These are phyloP conservation scores for Sandelia bainsii DNA, from an alignment of 2,797 vertebrate species.

Conservation along the genomic window DNA sequence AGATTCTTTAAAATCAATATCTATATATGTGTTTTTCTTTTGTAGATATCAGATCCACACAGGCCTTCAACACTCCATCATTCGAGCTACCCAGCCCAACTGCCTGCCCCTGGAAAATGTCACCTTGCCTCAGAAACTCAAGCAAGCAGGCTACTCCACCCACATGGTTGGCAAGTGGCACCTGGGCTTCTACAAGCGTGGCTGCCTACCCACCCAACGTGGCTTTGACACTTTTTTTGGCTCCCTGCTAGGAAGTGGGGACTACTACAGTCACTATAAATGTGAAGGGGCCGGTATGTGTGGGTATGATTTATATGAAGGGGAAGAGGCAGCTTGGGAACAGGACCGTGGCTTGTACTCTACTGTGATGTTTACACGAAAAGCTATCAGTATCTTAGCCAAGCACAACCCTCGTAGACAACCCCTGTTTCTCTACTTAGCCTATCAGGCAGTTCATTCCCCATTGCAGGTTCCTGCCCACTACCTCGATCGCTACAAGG, in stretches of 20 bases:
- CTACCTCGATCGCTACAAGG: slow-evolving; percentile 93
- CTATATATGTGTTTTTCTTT: slow-evolving; percentile 31
- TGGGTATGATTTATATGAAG: slow-evolving; percentile 95
- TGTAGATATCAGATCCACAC: slow-evolving; percentile 98
- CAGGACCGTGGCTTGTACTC: slow-evolving; percentile 94
- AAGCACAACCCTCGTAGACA: slow-evolving; percentile 86
- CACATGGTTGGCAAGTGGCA: slow-evolving; percentile 99
- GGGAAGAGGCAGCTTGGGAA: slow-evolving; percentile 94
- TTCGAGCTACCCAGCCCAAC: slow-evolving; percentile 94
- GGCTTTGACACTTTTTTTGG: slow-evolving; percentile 98
- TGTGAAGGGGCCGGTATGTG: slow-evolving; percentile 95
- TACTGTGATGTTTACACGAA: slow-evolving; percentile 94
- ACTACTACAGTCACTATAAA: slow-evolving; percentile 98
- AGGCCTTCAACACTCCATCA: slow-evolving; percentile 97
- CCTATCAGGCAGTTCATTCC: slow-evolving; percentile 96
- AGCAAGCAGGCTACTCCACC: slow-evolving; percentile 92
- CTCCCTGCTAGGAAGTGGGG: slow-evolving; percentile 93
- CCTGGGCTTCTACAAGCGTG: slow-evolving; percentile 94
- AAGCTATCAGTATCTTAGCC: slow-evolving; percentile 90
- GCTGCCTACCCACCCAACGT: slow-evolving; percentile 94
- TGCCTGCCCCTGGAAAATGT: slow-evolving; percentile 94
- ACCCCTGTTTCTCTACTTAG: slow-evolving; percentile 94
- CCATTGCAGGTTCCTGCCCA: slow-evolving; percentile 93
- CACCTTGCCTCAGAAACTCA: slow-evolving; percentile 96
- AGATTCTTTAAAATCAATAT: not conserved